Evolutionary conservation across 1,140 invertebrate genomes (phyloP).

Genomic region (Cecropterus lyciades): DNA sequence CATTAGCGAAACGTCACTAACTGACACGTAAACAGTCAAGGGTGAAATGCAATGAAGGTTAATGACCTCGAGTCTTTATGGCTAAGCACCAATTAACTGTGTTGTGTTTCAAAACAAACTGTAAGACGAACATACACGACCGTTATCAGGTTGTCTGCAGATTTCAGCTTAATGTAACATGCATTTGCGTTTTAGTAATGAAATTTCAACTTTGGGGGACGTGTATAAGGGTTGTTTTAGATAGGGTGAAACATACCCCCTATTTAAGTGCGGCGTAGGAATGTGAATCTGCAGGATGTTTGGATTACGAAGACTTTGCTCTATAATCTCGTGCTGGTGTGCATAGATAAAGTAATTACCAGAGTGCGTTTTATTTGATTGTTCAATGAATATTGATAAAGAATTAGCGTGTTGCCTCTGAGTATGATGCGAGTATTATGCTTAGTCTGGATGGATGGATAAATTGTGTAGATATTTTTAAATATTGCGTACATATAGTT

Average conservation of each 20-base stretch:
- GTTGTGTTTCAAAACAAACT: not conserved
- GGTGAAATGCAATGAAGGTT: constrained; percentile 41
- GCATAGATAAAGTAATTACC: constrained; percentile 13
- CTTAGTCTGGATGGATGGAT: not conserved
- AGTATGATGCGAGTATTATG: not conserved
- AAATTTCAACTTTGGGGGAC: constrained; percentile 6
- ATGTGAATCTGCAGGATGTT: constrained; percentile 30
- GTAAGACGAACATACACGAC: not conserved
- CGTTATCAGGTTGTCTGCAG: not conserved
- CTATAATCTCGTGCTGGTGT: constrained; percentile 27
- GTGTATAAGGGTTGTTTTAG: constrained; percentile 1
- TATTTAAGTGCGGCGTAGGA: constrained; percentile 27
- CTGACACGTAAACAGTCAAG: constrained; percentile 27
- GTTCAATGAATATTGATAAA: not conserved
- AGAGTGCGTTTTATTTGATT: constrained; percentile 3
- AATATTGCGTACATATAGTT: too few relatives aligned
- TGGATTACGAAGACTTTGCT: constrained; percentile 22
- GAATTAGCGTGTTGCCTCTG: not conserved
- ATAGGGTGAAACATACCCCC: too few relatives aligned
- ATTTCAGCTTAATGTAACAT: constrained; percentile 32
- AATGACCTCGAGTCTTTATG: constrained; percentile 42
- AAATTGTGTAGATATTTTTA: too few relatives aligned
- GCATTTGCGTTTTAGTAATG: constrained; percentile 9
- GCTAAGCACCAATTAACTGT: constrained; percentile 41
- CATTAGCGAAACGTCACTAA: constrained; percentile 14